Evolutionary conservation across 2,888 invertebrate genomes (phyloP), one percentile per base, ranked within the genome.

Genomic region (Ochropacha duplaris): DNA sequence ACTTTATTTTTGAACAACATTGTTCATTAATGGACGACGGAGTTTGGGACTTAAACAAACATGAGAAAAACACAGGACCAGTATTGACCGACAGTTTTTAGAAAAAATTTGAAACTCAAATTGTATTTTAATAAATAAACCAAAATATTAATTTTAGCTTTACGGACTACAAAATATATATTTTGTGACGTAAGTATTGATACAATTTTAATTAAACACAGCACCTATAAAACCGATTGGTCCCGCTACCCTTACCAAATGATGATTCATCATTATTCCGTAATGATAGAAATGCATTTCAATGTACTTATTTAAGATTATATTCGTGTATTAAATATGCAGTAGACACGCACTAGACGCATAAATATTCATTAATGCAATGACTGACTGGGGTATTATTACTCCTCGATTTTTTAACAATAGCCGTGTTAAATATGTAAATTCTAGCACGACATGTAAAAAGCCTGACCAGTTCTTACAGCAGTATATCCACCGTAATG

Each of bases 271-370:
- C 49, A 31, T 57, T 49, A 57, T 22, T 49, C 22, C 16, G 12
- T 12, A 31, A 28, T 22, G 22, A 31, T 31, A 34, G n/a, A 34
- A 52, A 31, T 22, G 31, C 31, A 31, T 52, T 52, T 52, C 5
- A 4, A 22, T 52, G 26, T 22, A 52, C 22, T 34, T 19, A 28
- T 31, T 22, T 16, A 22, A 26, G 9, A 52, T 22, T 14, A 16
- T 52, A 52, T 19, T 31, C 16, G 19, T 31, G 22, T 34, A 44
- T 65, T 64, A 56, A 57, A 66, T 68, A 58, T 68, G 60, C 62
- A 67, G 56, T 55, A 57, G 54, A 57, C 71, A 71, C 68, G 71
- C 68, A 66, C 57, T 60, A 66, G 58, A 64, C 64, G 8, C 62
- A 69, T 68, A 68, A 62, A 71, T 70, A 65, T 68, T 62, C 59